Base-by-base conservation (phyloP, 2,888 invertebrate genomes). In the Taenaris catops region DNA sequence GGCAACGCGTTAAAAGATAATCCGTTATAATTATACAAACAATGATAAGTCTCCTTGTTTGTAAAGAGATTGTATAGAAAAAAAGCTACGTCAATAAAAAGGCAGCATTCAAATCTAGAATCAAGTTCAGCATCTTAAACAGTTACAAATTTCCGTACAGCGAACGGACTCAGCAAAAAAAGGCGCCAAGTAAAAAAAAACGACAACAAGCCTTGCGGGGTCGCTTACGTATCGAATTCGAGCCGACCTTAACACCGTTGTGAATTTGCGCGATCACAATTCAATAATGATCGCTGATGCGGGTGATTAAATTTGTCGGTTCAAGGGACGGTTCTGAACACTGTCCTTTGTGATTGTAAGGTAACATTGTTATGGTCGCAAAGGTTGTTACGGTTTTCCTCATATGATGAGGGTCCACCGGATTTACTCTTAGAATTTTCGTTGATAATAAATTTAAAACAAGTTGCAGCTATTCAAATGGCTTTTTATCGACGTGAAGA, bases 211-310 rank as follows among this genome's bases (percentile, higher is more conserved):
- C 34, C 34, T 32, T 23, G 31, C 16, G 29, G 29, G 24, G 24
- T 36, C 19, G 61, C 61, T 74, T 67, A 61, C 63, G 46, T 56
- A 68, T 51, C 47, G 25, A 39, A 49, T 57, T 58, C 44, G 48
- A 48, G 34, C 25, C 48, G 66, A 63, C 79, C 83, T 80, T 79
- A 79, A 67, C 83, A 75, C 65, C 52, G 58, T 67, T 78, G 69
- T 70, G 61, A 68, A 65, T 64, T 58, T 66, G 56, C 46, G 63
- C 68, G 75, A 65, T 66, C 55, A 51, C 57, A 52, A 48, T 60
- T 51, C 52, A 53, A 55, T 51, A 58, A 48, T 43, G 58, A 55
- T 68, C 58, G 55, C 52, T 69, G 66, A 80, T 79, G 76, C 80
- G 80, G 79, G 75, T 53, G 61, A 58, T 70, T 63, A 56, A 54